Conservation (phyloP, 2,113 vertebrate species). For the Stomatorhinus ivindoensis region DNA sequence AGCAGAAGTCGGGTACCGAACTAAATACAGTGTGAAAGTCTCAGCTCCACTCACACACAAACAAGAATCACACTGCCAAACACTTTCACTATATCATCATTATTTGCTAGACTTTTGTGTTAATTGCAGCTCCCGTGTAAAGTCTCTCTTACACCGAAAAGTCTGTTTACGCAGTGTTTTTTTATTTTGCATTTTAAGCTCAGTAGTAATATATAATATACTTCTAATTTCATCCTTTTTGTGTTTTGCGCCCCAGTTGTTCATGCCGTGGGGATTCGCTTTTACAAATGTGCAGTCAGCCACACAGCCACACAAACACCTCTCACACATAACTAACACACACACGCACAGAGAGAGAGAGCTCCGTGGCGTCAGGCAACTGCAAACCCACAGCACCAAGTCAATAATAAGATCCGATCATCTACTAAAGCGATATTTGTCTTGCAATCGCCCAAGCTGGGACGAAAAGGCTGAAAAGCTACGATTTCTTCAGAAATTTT, state of each 20-base stretch:
- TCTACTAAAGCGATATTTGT: conserved; percentile 11
- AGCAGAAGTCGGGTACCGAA: neutral
- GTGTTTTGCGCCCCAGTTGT: neutral
- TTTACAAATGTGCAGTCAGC: conserved; percentile 10
- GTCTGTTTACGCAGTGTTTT: neutral
- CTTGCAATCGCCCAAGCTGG: neutral
- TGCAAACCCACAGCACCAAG: neutral
- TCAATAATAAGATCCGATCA: conserved; percentile 5
- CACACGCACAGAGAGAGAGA: neutral
- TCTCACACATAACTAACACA: neutral
- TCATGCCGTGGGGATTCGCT: neutral
- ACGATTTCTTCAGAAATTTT: neutral
- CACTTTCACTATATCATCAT: neutral
- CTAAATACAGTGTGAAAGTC: neutral
- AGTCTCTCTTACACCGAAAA: neutral
- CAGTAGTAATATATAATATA: neutral
- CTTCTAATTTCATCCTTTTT: neutral
- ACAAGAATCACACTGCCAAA: neutral
- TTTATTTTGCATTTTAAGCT: conserved; percentile 11
- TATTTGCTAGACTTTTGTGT: neutral
- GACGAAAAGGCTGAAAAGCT: neutral
- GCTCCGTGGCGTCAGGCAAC: neutral
- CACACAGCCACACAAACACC: conserved; percentile 23
- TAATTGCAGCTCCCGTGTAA: neutral
- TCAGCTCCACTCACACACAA: neutral